These are phyloP conservation scores for Kradibia gibbosae DNA, from an alignment of 1,140 invertebrate species.

Conservation along the genomic window DNA sequence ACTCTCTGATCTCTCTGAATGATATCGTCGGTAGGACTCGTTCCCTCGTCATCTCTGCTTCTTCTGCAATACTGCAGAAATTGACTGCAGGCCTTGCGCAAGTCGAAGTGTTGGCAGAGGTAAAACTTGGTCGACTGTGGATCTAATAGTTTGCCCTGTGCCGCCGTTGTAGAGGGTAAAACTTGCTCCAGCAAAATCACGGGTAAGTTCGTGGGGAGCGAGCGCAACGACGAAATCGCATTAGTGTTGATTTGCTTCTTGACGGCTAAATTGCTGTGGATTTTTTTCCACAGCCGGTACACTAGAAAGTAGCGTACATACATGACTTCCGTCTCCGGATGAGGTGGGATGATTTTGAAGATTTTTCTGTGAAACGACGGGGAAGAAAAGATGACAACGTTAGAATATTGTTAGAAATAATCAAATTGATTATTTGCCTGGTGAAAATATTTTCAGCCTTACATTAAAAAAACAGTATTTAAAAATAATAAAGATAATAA, in stretches of 20 bases:
- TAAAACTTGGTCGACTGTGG: slow-evolving; percentile 58
- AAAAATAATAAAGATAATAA: background rate
- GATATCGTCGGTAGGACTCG: slow-evolving; percentile 3
- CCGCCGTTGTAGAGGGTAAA: slow-evolving; percentile 33
- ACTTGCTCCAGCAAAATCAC: slow-evolving; percentile 39
- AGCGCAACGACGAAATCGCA: slow-evolving; percentile 61
- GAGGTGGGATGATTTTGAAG: slow-evolving; percentile 59
- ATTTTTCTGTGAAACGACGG: slow-evolving; percentile 62
- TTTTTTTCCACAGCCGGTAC: slow-evolving; percentile 67
- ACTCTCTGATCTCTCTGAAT: slow-evolving; percentile 44
- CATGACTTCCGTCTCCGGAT: slow-evolving; percentile 62
- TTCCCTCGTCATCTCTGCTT: slow-evolving; percentile 25
- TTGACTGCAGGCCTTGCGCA: slow-evolving; percentile 62
- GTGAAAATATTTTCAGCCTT: background rate
- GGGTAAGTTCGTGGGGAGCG: slow-evolving; percentile 50
- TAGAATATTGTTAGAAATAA: background rate
- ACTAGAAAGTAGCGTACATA: slow-evolving; percentile 67
- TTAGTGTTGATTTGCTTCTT: slow-evolving; percentile 62
- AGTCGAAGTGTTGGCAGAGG: slow-evolving; percentile 64
- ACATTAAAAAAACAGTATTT: background rate
- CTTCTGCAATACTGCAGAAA: slow-evolving; percentile 63
- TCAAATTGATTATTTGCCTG: background rate
- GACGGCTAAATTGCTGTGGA: slow-evolving; percentile 59
- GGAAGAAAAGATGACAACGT: background rate
- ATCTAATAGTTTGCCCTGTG: background rate